A percentile compares a stretch with the other conserved stretches of the same genome.
phyloP scores from a whole-genome alignment of 2,113 vertebrate genomes.

The Hydrolagus affinis region DNA sequence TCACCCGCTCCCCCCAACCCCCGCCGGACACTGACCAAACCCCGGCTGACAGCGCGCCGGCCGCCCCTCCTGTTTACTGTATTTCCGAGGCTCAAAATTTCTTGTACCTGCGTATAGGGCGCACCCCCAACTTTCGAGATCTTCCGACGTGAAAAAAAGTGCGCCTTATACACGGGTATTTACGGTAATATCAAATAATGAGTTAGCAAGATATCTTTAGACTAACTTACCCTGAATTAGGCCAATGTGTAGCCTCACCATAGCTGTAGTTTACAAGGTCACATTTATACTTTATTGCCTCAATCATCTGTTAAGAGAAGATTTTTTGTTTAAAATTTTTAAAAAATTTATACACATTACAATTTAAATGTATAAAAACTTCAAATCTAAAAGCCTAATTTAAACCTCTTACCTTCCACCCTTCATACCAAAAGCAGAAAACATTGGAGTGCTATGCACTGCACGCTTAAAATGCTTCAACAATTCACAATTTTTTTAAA shows the following conservation, averaged over 20 bases:
- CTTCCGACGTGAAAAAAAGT: too few species aligned
- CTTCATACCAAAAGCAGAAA: background rate
- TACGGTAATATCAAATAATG: background rate
- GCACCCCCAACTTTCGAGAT: too few species aligned
- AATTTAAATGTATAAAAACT: background rate
- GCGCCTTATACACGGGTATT: too few species aligned
- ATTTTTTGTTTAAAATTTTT: background rate
- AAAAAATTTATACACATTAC: background rate
- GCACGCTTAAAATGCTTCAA: background rate
- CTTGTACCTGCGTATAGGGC: too few species aligned
- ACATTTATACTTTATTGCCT: constrained; percentile 95
- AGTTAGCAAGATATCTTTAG: background rate
- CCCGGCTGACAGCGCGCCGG: too few species aligned
- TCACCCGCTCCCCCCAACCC: too few species aligned
- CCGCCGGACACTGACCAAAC: too few species aligned
- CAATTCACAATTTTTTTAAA: too few species aligned
- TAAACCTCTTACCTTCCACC: background rate
- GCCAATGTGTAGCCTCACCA: constrained; percentile 97
- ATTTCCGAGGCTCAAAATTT: too few species aligned
- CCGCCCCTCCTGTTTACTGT: too few species aligned
- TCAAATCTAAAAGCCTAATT: background rate
- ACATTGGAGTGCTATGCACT: background rate
- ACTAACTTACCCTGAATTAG: constrained; percentile 83
- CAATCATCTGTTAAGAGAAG: constrained; percentile 79
- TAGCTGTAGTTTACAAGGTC: constrained; percentile 98